Base-by-base conservation (phyloP, 2,888 invertebrate species). In the Stictocephala bisonia region DNA sequence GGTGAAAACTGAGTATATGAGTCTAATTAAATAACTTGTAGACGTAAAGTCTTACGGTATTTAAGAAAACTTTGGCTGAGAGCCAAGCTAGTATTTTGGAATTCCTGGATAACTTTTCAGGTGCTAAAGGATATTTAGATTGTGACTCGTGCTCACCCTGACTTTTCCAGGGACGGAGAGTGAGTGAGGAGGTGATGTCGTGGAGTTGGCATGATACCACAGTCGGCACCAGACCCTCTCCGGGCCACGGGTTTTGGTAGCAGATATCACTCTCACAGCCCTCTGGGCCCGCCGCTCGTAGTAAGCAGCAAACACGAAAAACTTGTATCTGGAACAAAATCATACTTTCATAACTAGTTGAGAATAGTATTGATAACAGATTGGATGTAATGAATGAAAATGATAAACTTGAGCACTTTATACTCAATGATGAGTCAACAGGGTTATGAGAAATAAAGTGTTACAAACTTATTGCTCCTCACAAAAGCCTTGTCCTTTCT, bases 231-330 rank as follows among this genome's bases (percentile, higher is more conserved):
- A 89, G 18, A 95, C 94, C 11, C 90, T 85, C 82, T 95, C 95
- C 0, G 93, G 90, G 1, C 91, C 91, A 64, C 94, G 89, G 0
- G 96, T 96, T 85, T 93, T 93, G 0, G 96, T 95, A 9, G 95
- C 95, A 11, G 94, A 95, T 78, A 96, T 91, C 73, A 96, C 87
- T 51, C 96, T 88, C 60, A 96, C 88, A 76, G 89, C 85, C 71
- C 90, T 88, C 56, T 88, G 87, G 69, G 87, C 87, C 78, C 94
- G 88, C 64, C 90, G 87, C 85, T 96, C 96, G 82, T 91, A 93
- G 83, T 92, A 96, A 64, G 96, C 96, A 9, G 96, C 95, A 83
- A 94, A 96, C 67, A 96, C 95, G 86, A 91, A 95, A 86, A 96
- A 96, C 84, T 93, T 94, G 84, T 90, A 93, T 83, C 94, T 92